Evolutionary conservation across 2,113 vertebrate genomes (phyloP), one percentile per base, ranked within the genome.

Genomic region (Reinhardtius hippoglossoides): DNA sequence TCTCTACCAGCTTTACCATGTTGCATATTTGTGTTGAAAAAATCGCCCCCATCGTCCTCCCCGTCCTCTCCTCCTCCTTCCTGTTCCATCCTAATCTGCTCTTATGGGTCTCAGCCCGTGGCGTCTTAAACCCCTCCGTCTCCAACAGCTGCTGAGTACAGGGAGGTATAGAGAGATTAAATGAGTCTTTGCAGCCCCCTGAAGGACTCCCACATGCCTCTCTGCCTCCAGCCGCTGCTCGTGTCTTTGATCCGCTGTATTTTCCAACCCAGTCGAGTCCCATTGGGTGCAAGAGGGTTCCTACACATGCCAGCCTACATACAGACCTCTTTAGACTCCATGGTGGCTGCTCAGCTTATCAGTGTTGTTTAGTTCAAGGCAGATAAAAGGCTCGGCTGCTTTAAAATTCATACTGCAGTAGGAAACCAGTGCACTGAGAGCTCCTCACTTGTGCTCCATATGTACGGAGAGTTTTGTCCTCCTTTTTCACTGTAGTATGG

Each of bases 71-170:
- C 67, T 82, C 78, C 82, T 78, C 74, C 68, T 79, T 58, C 80
- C 64, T 84, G 79, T 78, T 87, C 76, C 62, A 80, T 87, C 75
- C 78, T 93, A 85, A 94, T 91, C 91, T 87, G 86, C 78, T 92
- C 46, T 88, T 88, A 90, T 83, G 81, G 85, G 87, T 81, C 80
- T 87, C 84, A 84, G 88, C 87, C 84, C 54, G 1, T 87, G 89
- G 87, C 63, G 67, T 88, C 83, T 91, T 89, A 91, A 92, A 90
- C 75, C 80, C 72, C 82, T 84, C 74, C 59, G 64, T 88, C 88
- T 86, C 76, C 78, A 90, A 81, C 93, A 92, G 90, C 91, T 94
- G 93, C 87, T 80, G 86, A 92, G 82, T 77, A 89, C 87, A 88
- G 84, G 73, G 85, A 88, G 80, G 84, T 91, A 87, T 78, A 66